phyloP scores from a whole-genome alignment of 2,113 vertebrate genomes.

The Lamprotornis superbus region DNA sequence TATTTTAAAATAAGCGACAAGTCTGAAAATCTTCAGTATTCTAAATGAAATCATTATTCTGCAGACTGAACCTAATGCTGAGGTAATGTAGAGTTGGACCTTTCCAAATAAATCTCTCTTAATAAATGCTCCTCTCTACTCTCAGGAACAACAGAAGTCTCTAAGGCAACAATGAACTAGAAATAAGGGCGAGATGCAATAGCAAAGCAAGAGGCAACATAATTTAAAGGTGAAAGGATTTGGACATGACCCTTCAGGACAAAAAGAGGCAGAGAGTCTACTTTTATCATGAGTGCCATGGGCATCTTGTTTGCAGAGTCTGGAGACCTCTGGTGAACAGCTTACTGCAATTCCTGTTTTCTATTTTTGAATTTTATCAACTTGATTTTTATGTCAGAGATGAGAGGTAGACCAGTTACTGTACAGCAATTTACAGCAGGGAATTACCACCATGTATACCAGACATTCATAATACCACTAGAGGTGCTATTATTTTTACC shows the following conservation, averaged over 20 bases:
- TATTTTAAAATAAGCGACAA: neutral
- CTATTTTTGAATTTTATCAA: neutral
- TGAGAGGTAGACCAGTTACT: neutral
- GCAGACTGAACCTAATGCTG: slow-evolving; percentile 49
- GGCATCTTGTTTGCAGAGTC: neutral
- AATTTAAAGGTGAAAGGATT: slow-evolving; percentile 46
- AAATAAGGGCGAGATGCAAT: slow-evolving; percentile 15
- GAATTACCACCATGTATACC: neutral
- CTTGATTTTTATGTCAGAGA: neutral
- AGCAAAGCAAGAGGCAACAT: neutral
- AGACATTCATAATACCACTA: neutral
- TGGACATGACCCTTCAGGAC: slow-evolving; percentile 1
- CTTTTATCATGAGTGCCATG: slow-evolving; percentile 41
- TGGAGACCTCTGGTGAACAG: neutral
- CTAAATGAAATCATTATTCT: slow-evolving; percentile 61
- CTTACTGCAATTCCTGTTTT: neutral
- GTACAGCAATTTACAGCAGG: neutral
- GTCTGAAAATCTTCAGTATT: neutral
- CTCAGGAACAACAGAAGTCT: slow-evolving; percentile 20
- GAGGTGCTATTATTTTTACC: slow-evolving; percentile 16
- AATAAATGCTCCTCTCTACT: slow-evolving; percentile 27
- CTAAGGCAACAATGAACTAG: slow-evolving; percentile 15
- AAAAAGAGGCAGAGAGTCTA: neutral
- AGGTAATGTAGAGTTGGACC: slow-evolving; percentile 56
- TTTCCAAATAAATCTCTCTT: slow-evolving; percentile 55